Conservation (phyloP, 2,113 vertebrate genomes). For the Glaucidium brasilianum region DNA sequence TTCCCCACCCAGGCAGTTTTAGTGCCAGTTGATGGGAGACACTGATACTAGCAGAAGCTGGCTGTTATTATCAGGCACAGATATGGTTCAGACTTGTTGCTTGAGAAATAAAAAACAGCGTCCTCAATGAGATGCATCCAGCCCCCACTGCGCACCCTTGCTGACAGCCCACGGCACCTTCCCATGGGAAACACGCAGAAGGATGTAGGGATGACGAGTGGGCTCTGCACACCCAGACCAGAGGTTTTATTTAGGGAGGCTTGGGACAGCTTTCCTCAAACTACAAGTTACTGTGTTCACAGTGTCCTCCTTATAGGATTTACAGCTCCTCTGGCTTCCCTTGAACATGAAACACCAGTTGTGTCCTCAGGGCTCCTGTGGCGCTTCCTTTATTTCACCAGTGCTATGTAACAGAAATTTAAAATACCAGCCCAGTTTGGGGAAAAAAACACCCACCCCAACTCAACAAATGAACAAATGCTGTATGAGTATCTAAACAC, state of each 20-base stretch:
- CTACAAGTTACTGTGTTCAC: not conserved
- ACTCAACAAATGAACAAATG: not conserved
- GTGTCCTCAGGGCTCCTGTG: not conserved
- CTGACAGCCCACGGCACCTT: not conserved
- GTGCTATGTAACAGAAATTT: not conserved
- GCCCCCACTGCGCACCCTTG: rapidly evolving
- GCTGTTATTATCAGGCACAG: not conserved
- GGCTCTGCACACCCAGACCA: too few relatives aligned
- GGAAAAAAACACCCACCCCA: not conserved
- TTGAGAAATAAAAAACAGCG: not conserved
- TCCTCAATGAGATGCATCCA: not conserved
- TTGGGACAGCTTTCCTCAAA: not conserved
- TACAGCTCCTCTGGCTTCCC: not conserved
- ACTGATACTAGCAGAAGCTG: not conserved
- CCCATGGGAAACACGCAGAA: not conserved
- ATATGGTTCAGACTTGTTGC: not conserved
- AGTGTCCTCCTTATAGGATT: not conserved
- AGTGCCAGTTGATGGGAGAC: not conserved
- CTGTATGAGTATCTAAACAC: not conserved
- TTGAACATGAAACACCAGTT: not conserved
- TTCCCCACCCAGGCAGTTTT: not conserved
- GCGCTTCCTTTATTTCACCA: not conserved
- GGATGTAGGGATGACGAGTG: rapidly evolving
- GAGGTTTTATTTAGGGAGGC: not conserved
- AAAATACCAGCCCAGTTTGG: not conserved